Conservation (phyloP, 2,888 invertebrate genomes). For the Athalia rosae region DNA sequence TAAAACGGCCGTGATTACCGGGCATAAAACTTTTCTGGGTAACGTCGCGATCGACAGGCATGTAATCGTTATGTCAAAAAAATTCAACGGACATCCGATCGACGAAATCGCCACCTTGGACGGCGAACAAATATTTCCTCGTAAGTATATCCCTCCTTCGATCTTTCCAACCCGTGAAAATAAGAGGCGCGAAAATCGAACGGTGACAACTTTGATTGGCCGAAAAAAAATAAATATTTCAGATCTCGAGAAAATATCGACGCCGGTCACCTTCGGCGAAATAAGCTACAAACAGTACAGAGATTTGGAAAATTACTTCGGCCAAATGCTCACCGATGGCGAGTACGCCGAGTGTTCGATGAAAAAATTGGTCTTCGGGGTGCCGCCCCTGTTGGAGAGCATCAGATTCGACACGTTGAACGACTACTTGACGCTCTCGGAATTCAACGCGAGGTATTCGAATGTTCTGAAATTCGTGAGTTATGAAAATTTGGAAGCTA, state of each 20-base stretch:
- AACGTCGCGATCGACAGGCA: constrained; percentile 70
- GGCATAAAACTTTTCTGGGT: constrained; percentile 73
- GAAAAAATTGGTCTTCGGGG: constrained; percentile 55
- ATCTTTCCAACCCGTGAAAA: neutral
- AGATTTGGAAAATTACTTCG: constrained; percentile 52
- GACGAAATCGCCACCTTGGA: constrained; percentile 74
- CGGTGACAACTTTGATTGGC: neutral
- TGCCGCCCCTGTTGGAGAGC: constrained; percentile 56
- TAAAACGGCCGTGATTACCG: constrained; percentile 68
- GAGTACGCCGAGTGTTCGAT: constrained; percentile 50
- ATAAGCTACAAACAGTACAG: constrained; percentile 52
- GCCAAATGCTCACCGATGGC: constrained; percentile 12
- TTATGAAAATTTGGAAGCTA: constrained; percentile 73
- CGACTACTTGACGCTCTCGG: constrained; percentile 48
- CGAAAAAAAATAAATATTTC: constrained; percentile 42
- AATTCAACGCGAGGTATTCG: constrained; percentile 60
- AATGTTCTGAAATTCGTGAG: constrained; percentile 56
- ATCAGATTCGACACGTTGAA: constrained; percentile 55
- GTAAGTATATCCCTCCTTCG: constrained; percentile 52
- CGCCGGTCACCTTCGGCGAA: constrained; percentile 57
- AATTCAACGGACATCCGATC: constrained; percentile 73
- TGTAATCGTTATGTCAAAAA: constrained; percentile 70
- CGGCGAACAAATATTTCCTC: constrained; percentile 73
- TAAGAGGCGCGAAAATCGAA: neutral
- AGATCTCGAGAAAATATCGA: constrained; percentile 60